Percentiles rank a stretch among this genome's conserved stretches.
phyloP scores from a whole-genome alignment of 2,113 vertebrate species.

The Dinomys branickii region DNA sequence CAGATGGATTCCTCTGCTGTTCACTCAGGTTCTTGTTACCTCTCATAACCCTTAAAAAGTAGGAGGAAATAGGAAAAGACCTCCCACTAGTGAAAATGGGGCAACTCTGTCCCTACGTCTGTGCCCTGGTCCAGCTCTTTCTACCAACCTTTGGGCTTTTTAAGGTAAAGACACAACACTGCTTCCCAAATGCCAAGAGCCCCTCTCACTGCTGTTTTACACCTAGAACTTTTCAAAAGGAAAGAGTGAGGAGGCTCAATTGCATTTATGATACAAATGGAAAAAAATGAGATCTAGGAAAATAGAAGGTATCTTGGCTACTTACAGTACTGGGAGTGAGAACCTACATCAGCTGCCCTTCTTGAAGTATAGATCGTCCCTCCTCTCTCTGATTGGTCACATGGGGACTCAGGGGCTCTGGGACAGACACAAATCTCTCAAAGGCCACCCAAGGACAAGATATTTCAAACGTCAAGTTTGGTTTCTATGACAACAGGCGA shows the following conservation, averaged over 20 bases:
- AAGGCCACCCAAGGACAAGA: background rate
- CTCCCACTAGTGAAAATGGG: background rate
- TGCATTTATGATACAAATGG: background rate
- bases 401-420: background rate
- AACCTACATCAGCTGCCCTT: background rate
- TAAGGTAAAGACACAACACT: background rate
- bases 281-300: background rate
- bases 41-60: background rate
- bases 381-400: background rate
- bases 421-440: background rate
- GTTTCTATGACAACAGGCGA: conserved; percentile 12
- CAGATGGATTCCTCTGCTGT: background rate
- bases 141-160: background rate
- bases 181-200: background rate
- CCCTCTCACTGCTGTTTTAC: background rate
- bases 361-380: background rate
- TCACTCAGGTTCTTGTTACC: background rate
- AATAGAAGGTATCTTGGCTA: background rate
- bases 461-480: conserved; percentile 12
- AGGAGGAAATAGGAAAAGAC: background rate
- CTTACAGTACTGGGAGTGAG: background rate
- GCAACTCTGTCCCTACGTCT: background rate
- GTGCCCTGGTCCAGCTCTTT: background rate
- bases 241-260: background rate
- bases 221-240: background rate